Conservation (phyloP, 2,113 vertebrate species). For the Plectropomus leopardus region DNA sequence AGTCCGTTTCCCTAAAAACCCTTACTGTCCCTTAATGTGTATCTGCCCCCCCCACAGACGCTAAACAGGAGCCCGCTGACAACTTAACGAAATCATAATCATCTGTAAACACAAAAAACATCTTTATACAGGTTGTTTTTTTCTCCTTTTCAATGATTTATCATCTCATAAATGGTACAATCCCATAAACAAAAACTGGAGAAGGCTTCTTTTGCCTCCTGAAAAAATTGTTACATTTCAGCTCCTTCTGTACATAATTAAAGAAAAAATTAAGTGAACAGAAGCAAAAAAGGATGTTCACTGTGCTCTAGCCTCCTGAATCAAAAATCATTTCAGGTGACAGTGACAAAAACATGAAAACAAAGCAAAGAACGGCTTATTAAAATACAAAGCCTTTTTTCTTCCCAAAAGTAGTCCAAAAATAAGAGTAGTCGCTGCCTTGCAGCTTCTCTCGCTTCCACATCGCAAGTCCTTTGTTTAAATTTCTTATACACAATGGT, state of each 20-base stretch:
- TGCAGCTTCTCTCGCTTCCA: conserved; percentile 61
- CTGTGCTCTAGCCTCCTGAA: conserved; percentile 64
- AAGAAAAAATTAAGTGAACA: conserved; percentile 81
- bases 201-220: conserved; percentile 81
- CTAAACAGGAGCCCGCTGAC: conserved; percentile 69
- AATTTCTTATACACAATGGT: conserved; percentile 82
- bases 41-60: conserved; percentile 52
- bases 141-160: conserved; percentile 58
- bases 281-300: conserved; percentile 74
- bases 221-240: conserved; percentile 72
- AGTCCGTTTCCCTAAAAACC: conserved; percentile 55
- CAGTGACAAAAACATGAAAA: conserved; percentile 71
- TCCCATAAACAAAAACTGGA: conserved; percentile 80
- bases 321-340: conserved; percentile 62
- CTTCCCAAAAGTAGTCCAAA: conserved; percentile 64
- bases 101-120: conserved; percentile 86
- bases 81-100: conserved; percentile 80
- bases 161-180: conserved; percentile 72
- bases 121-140: conserved; percentile 81
- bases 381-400: conserved; percentile 73
- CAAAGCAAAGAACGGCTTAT: conserved; percentile 73
- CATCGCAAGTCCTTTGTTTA: conserved; percentile 54
- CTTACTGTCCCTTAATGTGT: conserved; percentile 44
- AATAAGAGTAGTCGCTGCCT: conserved; percentile 68
- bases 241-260: conserved; percentile 87